Evolutionary conservation across 1,140 invertebrate genomes (phyloP).

Genomic region (Adoxophyes honmai): DNA sequence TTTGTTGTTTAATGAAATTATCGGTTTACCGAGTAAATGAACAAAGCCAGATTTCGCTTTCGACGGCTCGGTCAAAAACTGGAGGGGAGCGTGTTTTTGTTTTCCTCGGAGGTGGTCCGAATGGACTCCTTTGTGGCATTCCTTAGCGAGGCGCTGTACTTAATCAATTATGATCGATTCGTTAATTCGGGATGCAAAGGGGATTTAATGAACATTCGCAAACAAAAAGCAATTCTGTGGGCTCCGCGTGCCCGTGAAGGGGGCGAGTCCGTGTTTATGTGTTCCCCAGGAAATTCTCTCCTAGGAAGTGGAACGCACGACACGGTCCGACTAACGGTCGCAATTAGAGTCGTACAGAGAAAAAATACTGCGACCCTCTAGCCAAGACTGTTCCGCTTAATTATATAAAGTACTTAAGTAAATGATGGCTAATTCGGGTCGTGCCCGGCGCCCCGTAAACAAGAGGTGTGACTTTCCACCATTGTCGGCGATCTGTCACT

Average conservation of each 20-base stretch:
- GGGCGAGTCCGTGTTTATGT: conserved; percentile 5
- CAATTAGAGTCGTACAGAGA: conserved; percentile 50
- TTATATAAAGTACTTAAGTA: conserved; percentile 75
- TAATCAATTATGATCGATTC: conserved; percentile 76
- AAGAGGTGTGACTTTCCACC: conserved; percentile 73
- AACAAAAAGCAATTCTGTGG: conserved; percentile 15
- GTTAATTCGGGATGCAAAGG: conserved; percentile 66
- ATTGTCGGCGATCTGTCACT: conserved; percentile 72
- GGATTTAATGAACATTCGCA: conserved; percentile 47
- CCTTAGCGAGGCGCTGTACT: conserved; percentile 51
- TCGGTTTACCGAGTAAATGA: conserved; percentile 77
- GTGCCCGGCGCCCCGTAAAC: conserved; percentile 59
- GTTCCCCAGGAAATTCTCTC: neutral
- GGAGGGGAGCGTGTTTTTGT: conserved; percentile 70
- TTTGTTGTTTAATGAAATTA: conserved; percentile 77
- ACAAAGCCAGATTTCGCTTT: conserved; percentile 73
- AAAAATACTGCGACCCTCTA: conserved; percentile 52
- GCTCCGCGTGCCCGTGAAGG: neutral
- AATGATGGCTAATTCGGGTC: conserved; percentile 70
- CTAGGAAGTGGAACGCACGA: neutral
- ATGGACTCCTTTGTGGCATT: conserved; percentile 66
- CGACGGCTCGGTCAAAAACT: conserved; percentile 67
- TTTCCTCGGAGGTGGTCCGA: conserved; percentile 58
- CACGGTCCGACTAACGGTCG: conserved; percentile 27
- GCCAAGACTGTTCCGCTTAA: conserved; percentile 61